Conservation (phyloP, 1,140 invertebrate genomes). For the Drosophila willistoni region DNA sequence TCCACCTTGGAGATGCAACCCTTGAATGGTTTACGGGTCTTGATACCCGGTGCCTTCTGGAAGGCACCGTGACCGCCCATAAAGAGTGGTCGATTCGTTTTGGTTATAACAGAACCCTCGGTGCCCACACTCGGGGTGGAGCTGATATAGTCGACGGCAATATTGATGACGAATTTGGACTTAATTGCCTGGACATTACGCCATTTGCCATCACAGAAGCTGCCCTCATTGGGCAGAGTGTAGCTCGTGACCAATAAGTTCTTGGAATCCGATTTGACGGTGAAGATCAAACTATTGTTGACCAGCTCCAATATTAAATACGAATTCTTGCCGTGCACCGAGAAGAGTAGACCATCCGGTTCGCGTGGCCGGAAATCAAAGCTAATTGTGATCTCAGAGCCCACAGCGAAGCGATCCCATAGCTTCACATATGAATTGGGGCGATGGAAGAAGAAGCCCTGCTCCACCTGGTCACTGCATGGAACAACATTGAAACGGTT, state of each 20-base stretch:
- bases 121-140: constrained; percentile 84
- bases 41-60: constrained; percentile 84
- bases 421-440: constrained; percentile 83
- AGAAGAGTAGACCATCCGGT: constrained; percentile 91
- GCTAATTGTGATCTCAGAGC: constrained; percentile 90
- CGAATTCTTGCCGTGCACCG: constrained; percentile 91
- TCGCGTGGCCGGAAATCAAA: constrained; percentile 95
- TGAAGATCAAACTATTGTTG: constrained; percentile 91
- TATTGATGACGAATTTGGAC: constrained; percentile 76
- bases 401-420: constrained; percentile 90
- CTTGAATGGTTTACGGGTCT: constrained; percentile 88
- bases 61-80: constrained; percentile 92
- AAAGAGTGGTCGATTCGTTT: constrained; percentile 93
- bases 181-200: constrained; percentile 86
- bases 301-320: constrained; percentile 94
- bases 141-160: constrained; percentile 70
- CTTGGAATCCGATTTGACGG: constrained; percentile 93
- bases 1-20: constrained; percentile 92
- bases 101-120: constrained; percentile 87
- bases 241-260: constrained; percentile 89
- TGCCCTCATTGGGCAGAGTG: constrained; percentile 87
- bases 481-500: constrained; percentile 86
- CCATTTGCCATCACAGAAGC: constrained; percentile 97
- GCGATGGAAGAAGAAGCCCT: constrained; percentile 94
- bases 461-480: constrained; percentile 92